Base-by-base conservation (phyloP, 2,797 vertebrate genomes). In the Hoplostethus mediterraneus region DNA sequence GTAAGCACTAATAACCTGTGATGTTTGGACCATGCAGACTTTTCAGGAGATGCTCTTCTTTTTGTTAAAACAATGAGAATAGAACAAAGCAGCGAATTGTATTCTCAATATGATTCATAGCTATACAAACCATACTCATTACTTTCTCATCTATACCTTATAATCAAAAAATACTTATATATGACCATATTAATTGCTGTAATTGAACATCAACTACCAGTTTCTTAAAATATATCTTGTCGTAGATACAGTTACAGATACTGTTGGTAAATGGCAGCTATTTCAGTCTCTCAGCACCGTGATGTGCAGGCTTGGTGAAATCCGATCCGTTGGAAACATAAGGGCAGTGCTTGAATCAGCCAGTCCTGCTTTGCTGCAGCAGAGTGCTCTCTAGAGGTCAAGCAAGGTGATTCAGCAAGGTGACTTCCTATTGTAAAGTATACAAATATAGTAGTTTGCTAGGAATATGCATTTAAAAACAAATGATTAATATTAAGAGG, bases 261-360 rank as follows among this genome's bases (percentile, higher is more conserved):
- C 28, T 28, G 77, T 86, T 84, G 79, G 61, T 82, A 78, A 21
- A 21, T 70, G 62, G 54, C 51, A 87, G 84, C 89, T 93, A 94
- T 93, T 93, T 93, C 74, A 63, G 91, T 87, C 86, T 28, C 44
- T 16, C 58, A 42, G 70, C 80, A 82, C 71, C 81, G 78, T 42
- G 76, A 67, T 78, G 77, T 85, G 89, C 89, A 70, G 75, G 82
- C 77, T 0, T 69, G 82, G 83, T 88, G 90, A 90, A 92, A 95
- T 88, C 52, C 58, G 88, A 93, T 74, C 77, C 33, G n/a, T 21
- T n/a, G 21, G 65, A 57, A 49, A 21, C 10, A 82, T 71, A 55
- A 65, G 2, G 73, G 77, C 74, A 71, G 60, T 31, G 49, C 82
- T 83, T 4, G 51, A 81, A 74, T 87, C 87, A 88, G 88, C 88